Base-by-base conservation (phyloP, 2,113 vertebrate species). In the Apodemus speciosus region DNA sequence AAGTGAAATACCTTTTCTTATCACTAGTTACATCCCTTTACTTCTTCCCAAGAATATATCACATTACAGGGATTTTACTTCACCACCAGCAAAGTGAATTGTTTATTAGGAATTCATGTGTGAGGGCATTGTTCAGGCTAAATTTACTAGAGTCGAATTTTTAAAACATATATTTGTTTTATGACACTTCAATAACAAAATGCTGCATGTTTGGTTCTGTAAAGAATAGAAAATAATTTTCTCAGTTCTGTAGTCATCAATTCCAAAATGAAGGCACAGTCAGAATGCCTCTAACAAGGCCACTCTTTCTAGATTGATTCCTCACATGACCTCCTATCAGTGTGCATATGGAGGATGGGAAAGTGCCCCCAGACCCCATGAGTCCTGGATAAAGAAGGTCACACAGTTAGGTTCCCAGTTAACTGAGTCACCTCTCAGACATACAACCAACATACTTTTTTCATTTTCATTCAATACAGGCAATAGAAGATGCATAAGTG, bases 1-100 rank as follows among this genome's bases (percentile, higher is more conserved):
- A 79, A 88, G 11, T 75, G 25, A 75, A 93, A 66, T 92, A 66
- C 90, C 5, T 69, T 90, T 88, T 73, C 25, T 60, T n/a, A 20
- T 68, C 88, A 90, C 38, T 35, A 79, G 0, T 85, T 43, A 75
- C 8, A 14, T 46, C 5, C 14, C 4, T 62, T 85, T 88, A 80
- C 16, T 92, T 23, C 71, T 88, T 77, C 11, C 32, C 16, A 62
- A 85, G 5, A n/a, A 66, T 38, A 64, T 66, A 56, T 64, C 51
- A 85, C 69, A 81, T 85, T 88, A 27, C 3, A 90, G 16, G 7
- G 58, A 51, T 64, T 92, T 92, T 30, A 89, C 51, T 79, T 92
- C 30, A 73, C 9, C 46, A 79, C 40, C 80, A 91, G 81, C 9
- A 4, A 89, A 43, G 32, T 68, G 7, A 51, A 46, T 5, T 38